Conservation (phyloP, 2,888 invertebrate genomes). For the Drosophila tanythrix region DNA sequence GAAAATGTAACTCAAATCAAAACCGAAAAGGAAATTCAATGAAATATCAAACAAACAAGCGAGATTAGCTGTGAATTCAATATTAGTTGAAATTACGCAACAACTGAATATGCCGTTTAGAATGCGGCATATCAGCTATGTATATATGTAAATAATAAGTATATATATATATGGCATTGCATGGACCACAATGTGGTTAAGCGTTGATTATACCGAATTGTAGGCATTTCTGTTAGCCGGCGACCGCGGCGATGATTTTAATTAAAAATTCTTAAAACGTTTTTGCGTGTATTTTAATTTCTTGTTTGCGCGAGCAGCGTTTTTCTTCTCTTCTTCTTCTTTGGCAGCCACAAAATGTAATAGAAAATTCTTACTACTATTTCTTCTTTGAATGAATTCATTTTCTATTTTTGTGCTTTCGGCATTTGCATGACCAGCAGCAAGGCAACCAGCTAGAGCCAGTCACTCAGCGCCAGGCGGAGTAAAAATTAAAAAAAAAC, state of each 20-base stretch:
- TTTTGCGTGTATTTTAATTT: slow-evolving; percentile 74
- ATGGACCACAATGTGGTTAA: slow-evolving; percentile 42
- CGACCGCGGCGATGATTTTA: slow-evolving; percentile 57
- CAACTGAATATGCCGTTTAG: slow-evolving; percentile 27
- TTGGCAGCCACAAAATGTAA: slow-evolving; percentile 66
- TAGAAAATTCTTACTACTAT: slow-evolving; percentile 77
- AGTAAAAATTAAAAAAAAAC: slow-evolving; percentile 31
- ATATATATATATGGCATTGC: not conserved
- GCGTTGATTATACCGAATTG: slow-evolving; percentile 69
- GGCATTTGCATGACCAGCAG: slow-evolving; percentile 67
- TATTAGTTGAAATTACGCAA: slow-evolving; percentile 22
- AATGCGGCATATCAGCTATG: slow-evolving; percentile 37
- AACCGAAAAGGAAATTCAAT: slow-evolving; percentile 13
- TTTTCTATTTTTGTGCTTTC: slow-evolving; percentile 65
- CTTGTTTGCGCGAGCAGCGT: slow-evolving; percentile 63
- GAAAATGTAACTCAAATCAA: not conserved
- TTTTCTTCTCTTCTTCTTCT: slow-evolving; percentile 28
- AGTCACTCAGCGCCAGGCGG: slow-evolving; percentile 43
- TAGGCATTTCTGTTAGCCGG: slow-evolving; percentile 26
- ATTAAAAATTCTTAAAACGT: slow-evolving; percentile 78
- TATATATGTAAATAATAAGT: slow-evolving; percentile 4
- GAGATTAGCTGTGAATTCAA: slow-evolving; percentile 30
- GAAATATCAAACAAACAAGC: slow-evolving; percentile 1
- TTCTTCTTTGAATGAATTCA: slow-evolving; percentile 76
- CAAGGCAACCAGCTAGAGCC: slow-evolving; percentile 32